Evolutionary conservation across 2,888 invertebrate genomes (phyloP).

Genomic region (Pharmacophagus antenor): DNA sequence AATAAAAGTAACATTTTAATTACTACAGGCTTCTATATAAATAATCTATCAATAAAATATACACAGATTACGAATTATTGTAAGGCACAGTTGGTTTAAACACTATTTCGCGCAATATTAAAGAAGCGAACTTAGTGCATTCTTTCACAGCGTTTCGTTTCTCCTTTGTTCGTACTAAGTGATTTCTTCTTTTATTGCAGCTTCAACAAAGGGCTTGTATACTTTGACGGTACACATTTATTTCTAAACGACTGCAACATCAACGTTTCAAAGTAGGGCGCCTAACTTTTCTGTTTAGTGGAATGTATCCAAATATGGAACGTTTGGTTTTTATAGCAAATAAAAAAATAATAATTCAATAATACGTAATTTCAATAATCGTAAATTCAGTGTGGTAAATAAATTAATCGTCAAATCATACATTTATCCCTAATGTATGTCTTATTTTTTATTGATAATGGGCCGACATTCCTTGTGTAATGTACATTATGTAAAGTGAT

Average conservation of each 20-base stretch:
- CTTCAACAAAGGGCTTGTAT: constrained; percentile 15
- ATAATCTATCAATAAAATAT: background rate
- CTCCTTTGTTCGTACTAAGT: constrained; percentile 26
- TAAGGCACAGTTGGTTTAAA: no score
- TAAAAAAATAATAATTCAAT: no score
- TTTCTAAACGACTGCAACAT: constrained; percentile 12
- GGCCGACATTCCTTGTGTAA: no score
- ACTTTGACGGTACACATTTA: constrained; percentile 18
- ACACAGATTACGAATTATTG: background rate
- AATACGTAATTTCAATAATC: no score
- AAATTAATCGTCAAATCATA: no score
- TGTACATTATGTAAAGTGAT: no score
- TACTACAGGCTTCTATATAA: background rate
- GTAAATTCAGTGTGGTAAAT: no score
- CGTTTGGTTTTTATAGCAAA: no score
- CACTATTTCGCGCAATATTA: background rate
- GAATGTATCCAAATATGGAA: no score
- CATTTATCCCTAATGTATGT: no score
- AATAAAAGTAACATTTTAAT: background rate
- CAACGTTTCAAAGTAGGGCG: background rate
- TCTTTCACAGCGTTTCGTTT: constrained; percentile 24
- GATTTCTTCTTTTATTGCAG: constrained; percentile 25
- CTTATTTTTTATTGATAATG: no score
- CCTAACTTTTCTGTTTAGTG: background rate
- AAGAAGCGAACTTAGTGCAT: constrained; percentile 24